These are phyloP conservation scores for Coregonus clupeaformis DNA, from an alignment of 2,113 vertebrate genomes.

Conservation along the genomic window DNA sequence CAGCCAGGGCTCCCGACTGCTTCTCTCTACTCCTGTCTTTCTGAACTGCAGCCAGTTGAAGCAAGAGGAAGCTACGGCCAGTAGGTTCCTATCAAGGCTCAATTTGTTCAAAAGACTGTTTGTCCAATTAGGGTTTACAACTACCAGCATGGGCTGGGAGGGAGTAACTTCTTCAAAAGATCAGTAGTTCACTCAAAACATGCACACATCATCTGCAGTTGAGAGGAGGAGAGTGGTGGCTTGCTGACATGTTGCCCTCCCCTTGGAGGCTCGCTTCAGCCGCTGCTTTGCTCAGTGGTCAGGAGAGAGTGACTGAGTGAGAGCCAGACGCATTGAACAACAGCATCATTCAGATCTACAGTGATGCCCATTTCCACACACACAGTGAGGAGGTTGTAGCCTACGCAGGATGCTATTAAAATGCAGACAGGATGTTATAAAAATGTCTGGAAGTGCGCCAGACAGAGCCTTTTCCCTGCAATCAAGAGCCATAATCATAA, in stretches of 20 bases:
- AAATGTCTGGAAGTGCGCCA: too few species aligned
- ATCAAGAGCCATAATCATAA: too few species aligned
- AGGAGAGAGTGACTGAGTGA: constrained; percentile 38
- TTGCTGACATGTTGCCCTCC: too few species aligned
- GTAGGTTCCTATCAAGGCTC: too few species aligned
- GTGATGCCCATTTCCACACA: constrained; percentile 7
- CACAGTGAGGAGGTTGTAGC: background rate
- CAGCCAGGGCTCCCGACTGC: constrained; percentile 7
- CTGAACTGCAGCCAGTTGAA: constrained; percentile 33
- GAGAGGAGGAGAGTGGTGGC: too few species aligned
- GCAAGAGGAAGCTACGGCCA: too few species aligned
- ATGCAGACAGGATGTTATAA: constrained; percentile 45
- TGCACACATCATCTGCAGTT: constrained; percentile 60
- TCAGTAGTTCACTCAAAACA: constrained; percentile 26
- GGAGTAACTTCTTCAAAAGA: too few species aligned
- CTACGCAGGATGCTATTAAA: constrained; percentile 31
- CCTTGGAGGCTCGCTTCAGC: too few species aligned
- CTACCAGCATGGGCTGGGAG: constrained; percentile 25
- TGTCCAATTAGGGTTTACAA: constrained; percentile 36
- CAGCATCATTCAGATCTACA: constrained; percentile 37
- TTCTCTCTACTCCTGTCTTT: background rate
- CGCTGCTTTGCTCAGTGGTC: constrained; percentile 22
- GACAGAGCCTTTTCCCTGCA: too few species aligned
- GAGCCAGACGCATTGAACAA: constrained; percentile 41
- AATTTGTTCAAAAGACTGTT: too few species aligned